Evolutionary conservation across 1,140 invertebrate species (phyloP).

Genomic region (Apocrypta bakeri): DNA sequence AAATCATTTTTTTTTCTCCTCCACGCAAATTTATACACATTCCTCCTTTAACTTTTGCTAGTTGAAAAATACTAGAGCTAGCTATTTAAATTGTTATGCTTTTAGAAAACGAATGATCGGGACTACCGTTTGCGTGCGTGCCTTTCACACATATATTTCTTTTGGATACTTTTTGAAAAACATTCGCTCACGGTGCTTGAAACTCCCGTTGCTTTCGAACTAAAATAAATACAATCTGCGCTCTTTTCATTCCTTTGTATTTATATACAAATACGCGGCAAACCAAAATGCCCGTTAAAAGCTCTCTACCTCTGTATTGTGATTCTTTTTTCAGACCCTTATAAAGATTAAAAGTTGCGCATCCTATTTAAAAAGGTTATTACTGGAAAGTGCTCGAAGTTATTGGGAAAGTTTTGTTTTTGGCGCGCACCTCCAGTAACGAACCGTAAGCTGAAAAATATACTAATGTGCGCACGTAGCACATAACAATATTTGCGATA

Average conservation of each 20-base stretch:
- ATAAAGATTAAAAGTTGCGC: not conserved
- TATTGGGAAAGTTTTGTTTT: too few species aligned
- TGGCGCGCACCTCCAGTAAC: too few species aligned
- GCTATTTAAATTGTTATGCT: not conserved
- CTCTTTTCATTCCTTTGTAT: not conserved
- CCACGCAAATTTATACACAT: too few species aligned
- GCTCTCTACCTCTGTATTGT: too few species aligned
- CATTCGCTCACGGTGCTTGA: not conserved
- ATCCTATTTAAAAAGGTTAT: not conserved
- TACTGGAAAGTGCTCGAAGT: not conserved
- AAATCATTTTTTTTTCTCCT: too few species aligned
- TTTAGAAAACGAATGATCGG: not conserved
- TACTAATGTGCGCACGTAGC: too few species aligned
- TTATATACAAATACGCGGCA: not conserved
- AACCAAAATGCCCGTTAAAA: not conserved
- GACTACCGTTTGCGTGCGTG: not conserved
- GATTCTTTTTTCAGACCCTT: not conserved
- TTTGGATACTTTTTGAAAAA: not conserved
- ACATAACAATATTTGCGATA: too few species aligned
- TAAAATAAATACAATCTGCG: not conserved
- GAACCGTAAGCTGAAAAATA: too few species aligned
- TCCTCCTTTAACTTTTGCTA: too few species aligned
- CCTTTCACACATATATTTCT: not conserved
- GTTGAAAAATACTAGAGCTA: not conserved
- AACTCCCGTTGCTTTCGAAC: not conserved